Evolutionary conservation across 2,888 invertebrate species (phyloP), one percentile per base, ranked within the genome.

Genomic region (Aphodius sticticus): DNA sequence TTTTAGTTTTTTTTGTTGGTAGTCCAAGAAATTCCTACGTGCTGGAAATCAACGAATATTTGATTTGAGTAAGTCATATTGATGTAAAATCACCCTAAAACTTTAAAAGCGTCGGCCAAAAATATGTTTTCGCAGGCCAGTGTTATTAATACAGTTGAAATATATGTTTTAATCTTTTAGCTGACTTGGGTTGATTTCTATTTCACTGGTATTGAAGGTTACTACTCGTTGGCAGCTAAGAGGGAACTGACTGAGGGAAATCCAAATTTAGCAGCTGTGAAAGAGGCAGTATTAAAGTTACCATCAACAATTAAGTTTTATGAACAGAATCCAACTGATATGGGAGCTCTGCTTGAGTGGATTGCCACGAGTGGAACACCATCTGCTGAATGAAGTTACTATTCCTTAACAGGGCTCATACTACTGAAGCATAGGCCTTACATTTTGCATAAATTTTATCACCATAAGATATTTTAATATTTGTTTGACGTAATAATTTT

Each of bases 171-270:
- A 38, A 38, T 35, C 6, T 35, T 74, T 74, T 74, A 74, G 74
- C 12, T 74, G 35, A 74, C 74, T 35, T 74, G 74, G 74, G 74
- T 74, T 74, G 74, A 74, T 74, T 74, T 74, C 35, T 74, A 74
- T 74, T 74, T 16, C 14, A 35, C 74, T 26, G 74, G 74, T 12
- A 4, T 74, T 7, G 36, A 36, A 74, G 9, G 6, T 12, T 74
- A 74, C 35, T 36, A 36, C 35, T 35, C 74, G 9, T 35, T 15
- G 72, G 36, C 74, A 76, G n/a, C 37, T 9, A 35, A 74, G 15
- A 35, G 35, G 36, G 74, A 74, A 3, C n/a, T 74, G n/a, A 36
- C 36, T 35, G 74, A 35, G 37, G 37, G 15, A 0, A 12, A 74
- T 74, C 74, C 74, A 74, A 74, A 74, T 35, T 35, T 74, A 35